Evolutionary conservation across 2,797 vertebrate species (phyloP).

Genomic region (Miichthys miiuy): DNA sequence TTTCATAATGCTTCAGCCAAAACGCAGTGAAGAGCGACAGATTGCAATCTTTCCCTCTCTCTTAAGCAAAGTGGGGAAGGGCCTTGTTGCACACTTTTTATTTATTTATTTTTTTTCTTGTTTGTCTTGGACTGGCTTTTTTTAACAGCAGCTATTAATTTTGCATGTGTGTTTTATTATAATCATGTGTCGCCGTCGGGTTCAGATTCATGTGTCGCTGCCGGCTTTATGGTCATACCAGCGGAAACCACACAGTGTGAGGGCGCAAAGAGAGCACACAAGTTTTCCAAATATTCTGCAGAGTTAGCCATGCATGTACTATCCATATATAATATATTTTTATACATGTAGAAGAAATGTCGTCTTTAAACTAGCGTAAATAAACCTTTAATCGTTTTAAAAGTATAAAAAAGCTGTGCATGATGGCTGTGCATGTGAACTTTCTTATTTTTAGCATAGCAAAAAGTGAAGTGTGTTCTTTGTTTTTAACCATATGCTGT

Average conservation of each 20-base stretch:
- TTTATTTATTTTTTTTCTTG: neutral
- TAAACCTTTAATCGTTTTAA: neutral
- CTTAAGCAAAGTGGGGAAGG: neutral
- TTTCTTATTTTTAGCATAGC: neutral
- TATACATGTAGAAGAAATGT: neutral
- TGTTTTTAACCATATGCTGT: neutral
- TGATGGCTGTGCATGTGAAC: neutral
- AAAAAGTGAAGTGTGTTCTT: neutral
- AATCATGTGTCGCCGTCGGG: conserved; percentile 41
- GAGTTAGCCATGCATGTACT: neutral
- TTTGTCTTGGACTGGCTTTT: conserved; percentile 38
- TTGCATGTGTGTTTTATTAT: conserved; percentile 45
- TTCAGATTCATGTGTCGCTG: conserved; percentile 26
- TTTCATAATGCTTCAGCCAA: too few relatives aligned
- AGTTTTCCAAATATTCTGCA: neutral
- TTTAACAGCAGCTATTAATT: conserved; percentile 49
- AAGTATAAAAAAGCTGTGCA: too few relatives aligned
- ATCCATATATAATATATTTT: neutral
- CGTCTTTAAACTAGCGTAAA: neutral
- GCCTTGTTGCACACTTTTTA: neutral
- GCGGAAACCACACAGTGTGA: conserved; percentile 46
- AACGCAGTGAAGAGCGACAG: neutral
- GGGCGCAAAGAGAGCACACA: conserved; percentile 1
- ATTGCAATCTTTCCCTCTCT: neutral
- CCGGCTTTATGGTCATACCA: conserved; percentile 36